Conservation (phyloP, 1,140 invertebrate species). For the Gonatopus flavifemur region DNA sequence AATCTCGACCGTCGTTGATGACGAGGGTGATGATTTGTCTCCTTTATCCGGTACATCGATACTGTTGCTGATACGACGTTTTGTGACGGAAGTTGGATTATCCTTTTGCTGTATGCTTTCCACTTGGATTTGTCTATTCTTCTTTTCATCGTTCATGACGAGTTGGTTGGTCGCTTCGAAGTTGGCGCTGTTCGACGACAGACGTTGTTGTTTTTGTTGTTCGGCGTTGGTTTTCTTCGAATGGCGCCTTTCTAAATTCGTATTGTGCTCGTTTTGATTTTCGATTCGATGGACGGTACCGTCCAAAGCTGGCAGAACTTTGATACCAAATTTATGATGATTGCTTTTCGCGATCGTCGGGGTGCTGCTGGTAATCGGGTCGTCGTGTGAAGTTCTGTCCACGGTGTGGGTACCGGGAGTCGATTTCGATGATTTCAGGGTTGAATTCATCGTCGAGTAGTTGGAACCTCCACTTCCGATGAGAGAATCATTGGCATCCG, state of each 20-base stretch:
- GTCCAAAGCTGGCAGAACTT: conserved; percentile 61
- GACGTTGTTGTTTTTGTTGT: no score
- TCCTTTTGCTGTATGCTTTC: conserved; percentile 14
- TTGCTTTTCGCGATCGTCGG: conserved; percentile 40
- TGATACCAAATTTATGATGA: conserved; percentile 69
- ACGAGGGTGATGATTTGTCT: no score
- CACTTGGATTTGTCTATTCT: background rate
- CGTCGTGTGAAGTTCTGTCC: no score
- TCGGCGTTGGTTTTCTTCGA: conserved; percentile 45
- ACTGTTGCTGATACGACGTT: conserved; percentile 14
- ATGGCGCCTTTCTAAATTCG: conserved; percentile 51
- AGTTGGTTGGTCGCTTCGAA: background rate
- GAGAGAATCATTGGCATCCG: conserved; percentile 52
- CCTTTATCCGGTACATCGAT: conserved; percentile 29
- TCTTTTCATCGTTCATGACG: conserved; percentile 3
- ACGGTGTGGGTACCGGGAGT: conserved; percentile 37
- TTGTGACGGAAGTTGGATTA: conserved; percentile 14
- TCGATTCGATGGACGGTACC: conserved; percentile 53
- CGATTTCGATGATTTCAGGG: conserved; percentile 46
- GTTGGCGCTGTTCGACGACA: background rate
- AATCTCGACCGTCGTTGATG: conserved; percentile 21
- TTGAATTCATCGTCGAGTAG: conserved; percentile 54
- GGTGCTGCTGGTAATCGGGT: no score
- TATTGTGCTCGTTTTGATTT: conserved; percentile 57
- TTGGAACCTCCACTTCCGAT: no score